Conservation (phyloP, 1,140 invertebrate species). For the Saccostrea echinata region DNA sequence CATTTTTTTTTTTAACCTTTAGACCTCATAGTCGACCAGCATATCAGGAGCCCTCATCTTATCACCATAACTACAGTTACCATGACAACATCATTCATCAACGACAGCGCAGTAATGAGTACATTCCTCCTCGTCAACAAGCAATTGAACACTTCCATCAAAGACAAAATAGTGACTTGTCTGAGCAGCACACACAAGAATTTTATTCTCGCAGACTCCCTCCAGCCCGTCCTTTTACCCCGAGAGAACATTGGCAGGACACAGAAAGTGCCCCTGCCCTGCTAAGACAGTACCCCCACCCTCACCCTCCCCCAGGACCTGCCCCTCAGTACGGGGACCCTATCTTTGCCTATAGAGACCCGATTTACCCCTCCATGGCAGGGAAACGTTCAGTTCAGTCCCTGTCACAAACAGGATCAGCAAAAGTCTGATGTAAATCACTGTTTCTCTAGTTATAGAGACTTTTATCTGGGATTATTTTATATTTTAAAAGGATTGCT, state of each 20-base stretch:
- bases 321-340: conserved; percentile 45
- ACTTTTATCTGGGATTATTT: too few species aligned
- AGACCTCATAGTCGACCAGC: conserved; percentile 26
- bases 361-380: conserved; percentile 56
- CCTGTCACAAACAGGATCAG: conserved; percentile 57
- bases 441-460: too few species aligned
- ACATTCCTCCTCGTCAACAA: conserved; percentile 28
- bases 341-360: conserved; percentile 58
- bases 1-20: background rate
- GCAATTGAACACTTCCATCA: conserved; percentile 45
- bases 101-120: conserved; percentile 44
- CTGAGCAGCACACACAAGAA: conserved; percentile 25
- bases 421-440: conserved; percentile 54
- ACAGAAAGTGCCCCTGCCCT: background rate
- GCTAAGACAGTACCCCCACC: background rate
- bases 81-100: conserved; percentile 39
- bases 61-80: conserved; percentile 47
- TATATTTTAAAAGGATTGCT: too few species aligned
- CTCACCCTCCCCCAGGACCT: conserved; percentile 45
- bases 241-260: conserved; percentile 47
- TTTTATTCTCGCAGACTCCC: conserved; percentile 13
- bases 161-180: conserved; percentile 52
- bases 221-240: conserved; percentile 38
- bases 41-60: conserved; percentile 16
- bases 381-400: conserved; percentile 56